Evolutionary conservation across 1,140 invertebrate species (phyloP), one percentile per base, ranked within the genome.

Genomic region (Leptinotarsa defecta): DNA sequence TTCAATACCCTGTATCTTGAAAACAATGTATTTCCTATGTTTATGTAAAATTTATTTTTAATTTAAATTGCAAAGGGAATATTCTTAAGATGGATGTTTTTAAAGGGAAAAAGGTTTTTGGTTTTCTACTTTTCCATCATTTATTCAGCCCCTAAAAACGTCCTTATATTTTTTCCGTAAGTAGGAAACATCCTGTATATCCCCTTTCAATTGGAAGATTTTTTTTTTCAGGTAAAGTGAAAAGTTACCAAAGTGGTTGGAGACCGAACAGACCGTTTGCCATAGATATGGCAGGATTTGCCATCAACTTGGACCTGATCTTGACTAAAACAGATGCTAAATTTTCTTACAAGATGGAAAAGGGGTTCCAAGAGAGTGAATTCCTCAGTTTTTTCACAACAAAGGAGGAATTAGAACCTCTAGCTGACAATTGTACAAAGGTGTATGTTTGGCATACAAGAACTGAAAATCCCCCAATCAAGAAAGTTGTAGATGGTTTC

Each of bases 231-330:
- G 83, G 83, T 11, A 91, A 94, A 86, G 95, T 99, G 3, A 89
- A 89, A 19, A 94, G 94, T 13, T 98, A 94, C 86, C 94, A 93
- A 85, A 91, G 92, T 15, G 90, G 89, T 3, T 98, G 95, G 95
- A 93, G 94, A 79, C 93, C 95, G 0, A 91, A 96, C 75, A 87
- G 98, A 79, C 92, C 93, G 1, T 99, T 99, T 88, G 96, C 98
- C 4, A 92, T 98, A 34, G 98, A 99, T 83, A 99, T 99, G 98
- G 98, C 98, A 3, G 97, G 96, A 1, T 99, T 99, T 87, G 97
- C 96, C 17, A 93, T 99, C 15, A 97, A 96, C 86, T 84, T 98
- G 3, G 89, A 92, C 20, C 86, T 97, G 13, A 88, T 99, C 22
- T 86, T 95, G 3, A 87, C 92, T 3, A 90, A 93, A 84, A 91